These are phyloP conservation scores for Molorchus minor DNA, from an alignment of 2,888 invertebrate genomes.

Conservation along the genomic window DNA sequence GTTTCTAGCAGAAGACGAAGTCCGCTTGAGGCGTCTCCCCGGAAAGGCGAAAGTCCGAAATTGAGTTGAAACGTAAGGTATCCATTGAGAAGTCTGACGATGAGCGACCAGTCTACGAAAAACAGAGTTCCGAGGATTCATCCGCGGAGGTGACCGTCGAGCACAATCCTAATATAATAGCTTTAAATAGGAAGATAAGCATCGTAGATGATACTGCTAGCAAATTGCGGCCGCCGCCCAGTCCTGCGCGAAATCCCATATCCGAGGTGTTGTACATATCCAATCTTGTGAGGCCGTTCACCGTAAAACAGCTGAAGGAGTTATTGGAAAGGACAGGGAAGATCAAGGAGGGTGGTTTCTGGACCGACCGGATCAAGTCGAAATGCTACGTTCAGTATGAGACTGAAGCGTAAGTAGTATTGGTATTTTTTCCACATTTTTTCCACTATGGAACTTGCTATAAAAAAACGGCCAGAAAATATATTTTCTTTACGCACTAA, in stretches of 20 bases:
- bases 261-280: constrained; percentile 84
- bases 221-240: constrained; percentile 75
- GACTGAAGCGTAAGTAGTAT: constrained; percentile 72
- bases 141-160: constrained; percentile 39
- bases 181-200: constrained; percentile 74
- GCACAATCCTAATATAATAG: constrained; percentile 53
- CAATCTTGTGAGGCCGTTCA: constrained; percentile 94
- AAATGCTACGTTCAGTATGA: constrained; percentile 89
- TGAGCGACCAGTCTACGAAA: constrained; percentile 43
- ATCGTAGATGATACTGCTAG: constrained; percentile 76
- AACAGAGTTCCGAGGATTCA: constrained; percentile 27
- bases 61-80: constrained; percentile 45
- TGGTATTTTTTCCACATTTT: neutral
- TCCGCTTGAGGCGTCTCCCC: constrained; percentile 59
- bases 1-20: constrained; percentile 56
- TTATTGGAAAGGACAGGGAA: constrained; percentile 89
- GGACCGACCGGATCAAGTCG: constrained; percentile 98
- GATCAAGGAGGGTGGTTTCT: constrained; percentile 88
- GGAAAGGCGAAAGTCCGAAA: constrained; percentile 42
- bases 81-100: constrained; percentile 44
- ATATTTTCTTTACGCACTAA: too few relatives aligned
- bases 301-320: constrained; percentile 88
- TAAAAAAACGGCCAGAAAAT: too few relatives aligned
- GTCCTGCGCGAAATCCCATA: constrained; percentile 82
- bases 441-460: too few relatives aligned